Evolutionary conservation across 1,140 invertebrate species (phyloP).

Genomic region (Tetramorium simillimum): DNA sequence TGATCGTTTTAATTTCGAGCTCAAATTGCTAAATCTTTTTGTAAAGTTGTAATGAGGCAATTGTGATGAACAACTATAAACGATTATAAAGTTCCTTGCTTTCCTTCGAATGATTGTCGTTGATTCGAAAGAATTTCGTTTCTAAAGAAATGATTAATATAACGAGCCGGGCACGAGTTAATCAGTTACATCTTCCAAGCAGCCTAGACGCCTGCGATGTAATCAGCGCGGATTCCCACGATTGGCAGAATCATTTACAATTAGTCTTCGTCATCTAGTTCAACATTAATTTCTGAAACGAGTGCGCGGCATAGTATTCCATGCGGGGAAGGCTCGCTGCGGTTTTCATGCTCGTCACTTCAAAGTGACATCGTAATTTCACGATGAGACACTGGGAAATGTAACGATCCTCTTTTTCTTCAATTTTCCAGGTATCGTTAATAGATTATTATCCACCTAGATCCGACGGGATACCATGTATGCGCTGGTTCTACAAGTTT

Average conservation of each 20-base stretch:
- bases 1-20: not conserved
- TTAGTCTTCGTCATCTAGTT: constrained; percentile 71
- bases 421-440: constrained; percentile 21
- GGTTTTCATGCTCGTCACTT: constrained; percentile 63
- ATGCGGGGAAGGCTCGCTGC: constrained; percentile 17
- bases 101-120: not conserved
- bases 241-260: constrained; percentile 72
- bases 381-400: constrained; percentile 24
- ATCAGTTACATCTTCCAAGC: constrained; percentile 56
- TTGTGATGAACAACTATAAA: not conserved
- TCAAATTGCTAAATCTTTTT: not conserved
- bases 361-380: constrained; percentile 51
- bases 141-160: constrained; percentile 66
- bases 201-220: constrained; percentile 54
- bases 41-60: not conserved
- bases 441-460: constrained; percentile 25
- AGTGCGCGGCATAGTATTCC: constrained; percentile 16
- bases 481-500: not conserved
- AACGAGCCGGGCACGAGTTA: constrained; percentile 35
- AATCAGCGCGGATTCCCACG: constrained; percentile 72
- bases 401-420: constrained; percentile 37
- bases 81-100: not conserved
- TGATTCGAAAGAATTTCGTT: constrained; percentile 38
- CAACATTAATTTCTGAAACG: constrained; percentile 70
- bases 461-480: not conserved